Conservation (phyloP, 2,797 vertebrate species). For the Tolypeutes matacus region DNA sequence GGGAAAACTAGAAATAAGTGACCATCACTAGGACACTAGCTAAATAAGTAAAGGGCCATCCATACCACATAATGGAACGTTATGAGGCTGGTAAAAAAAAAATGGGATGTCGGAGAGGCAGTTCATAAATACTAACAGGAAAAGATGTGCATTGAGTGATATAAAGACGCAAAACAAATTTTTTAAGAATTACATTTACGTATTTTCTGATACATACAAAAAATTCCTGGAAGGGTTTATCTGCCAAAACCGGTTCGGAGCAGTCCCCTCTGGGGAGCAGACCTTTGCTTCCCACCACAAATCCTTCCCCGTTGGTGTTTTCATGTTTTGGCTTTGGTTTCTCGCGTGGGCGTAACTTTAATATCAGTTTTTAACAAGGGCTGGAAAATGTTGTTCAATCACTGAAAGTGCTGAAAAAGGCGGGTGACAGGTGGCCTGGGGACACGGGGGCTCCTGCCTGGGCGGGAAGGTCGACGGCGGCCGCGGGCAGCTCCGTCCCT, state of each 20-base stretch:
- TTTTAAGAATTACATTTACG: background rate
- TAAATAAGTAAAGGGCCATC: background rate
- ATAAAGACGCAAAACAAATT: background rate
- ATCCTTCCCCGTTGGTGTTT: background rate
- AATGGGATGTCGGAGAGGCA: background rate
- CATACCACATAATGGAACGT: background rate
- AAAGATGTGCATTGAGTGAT: background rate
- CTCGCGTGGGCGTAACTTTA: background rate
- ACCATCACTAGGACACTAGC: background rate
- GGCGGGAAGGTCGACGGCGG: background rate
- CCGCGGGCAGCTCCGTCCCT: fast-evolving
- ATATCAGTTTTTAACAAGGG: background rate
- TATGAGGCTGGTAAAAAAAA: background rate
- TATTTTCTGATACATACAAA: background rate
- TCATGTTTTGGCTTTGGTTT: background rate
- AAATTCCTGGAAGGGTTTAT: background rate
- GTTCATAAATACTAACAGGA: background rate
- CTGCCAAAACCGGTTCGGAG: background rate
- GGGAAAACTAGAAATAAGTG: background rate
- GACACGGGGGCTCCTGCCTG: fast-evolving
- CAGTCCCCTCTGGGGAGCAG: background rate
- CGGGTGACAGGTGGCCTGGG: fast-evolving
- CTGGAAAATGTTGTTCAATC: background rate
- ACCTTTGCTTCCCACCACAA: background rate
- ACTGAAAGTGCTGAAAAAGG: background rate